Evolutionary conservation across 2,113 vertebrate genomes (phyloP).

Genomic region (Amphilophus citrinellus): DNA sequence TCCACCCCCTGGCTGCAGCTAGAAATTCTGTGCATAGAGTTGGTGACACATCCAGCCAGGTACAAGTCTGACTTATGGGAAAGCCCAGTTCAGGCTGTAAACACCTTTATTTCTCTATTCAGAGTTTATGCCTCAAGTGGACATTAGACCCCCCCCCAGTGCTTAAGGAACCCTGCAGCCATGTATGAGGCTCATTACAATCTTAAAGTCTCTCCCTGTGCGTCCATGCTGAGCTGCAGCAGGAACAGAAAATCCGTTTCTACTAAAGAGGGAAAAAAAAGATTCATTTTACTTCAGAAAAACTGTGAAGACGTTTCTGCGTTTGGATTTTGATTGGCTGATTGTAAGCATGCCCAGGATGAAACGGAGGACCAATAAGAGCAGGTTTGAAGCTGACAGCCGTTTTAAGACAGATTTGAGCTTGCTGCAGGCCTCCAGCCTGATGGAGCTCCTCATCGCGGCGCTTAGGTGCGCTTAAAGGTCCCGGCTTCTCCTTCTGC

Average conservation of each 20-base stretch:
- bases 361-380: background rate
- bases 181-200: background rate
- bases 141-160: background rate
- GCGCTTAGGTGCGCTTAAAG: conserved; percentile 39
- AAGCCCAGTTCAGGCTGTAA: background rate
- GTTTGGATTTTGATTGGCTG: background rate
- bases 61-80: background rate
- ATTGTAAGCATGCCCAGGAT: background rate
- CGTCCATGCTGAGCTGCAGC: background rate
- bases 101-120: background rate
- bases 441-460: conserved; percentile 29
- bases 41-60: too few relatives aligned
- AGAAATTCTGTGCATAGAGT: background rate
- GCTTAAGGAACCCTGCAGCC: background rate
- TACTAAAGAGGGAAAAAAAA: background rate
- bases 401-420: background rate
- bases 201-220: background rate
- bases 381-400: background rate
- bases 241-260: background rate
- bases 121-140: background rate
- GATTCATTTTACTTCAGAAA: background rate
- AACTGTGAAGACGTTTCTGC: background rate
- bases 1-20: background rate
- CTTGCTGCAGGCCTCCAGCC: background rate
- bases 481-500: conserved; percentile 43